A percentile compares a stretch with the other conserved stretches of the same genome.
These are phyloP conservation scores for Ochotona princeps DNA, from an alignment of 2,113 vertebrate species.

Conservation along the genomic window DNA sequence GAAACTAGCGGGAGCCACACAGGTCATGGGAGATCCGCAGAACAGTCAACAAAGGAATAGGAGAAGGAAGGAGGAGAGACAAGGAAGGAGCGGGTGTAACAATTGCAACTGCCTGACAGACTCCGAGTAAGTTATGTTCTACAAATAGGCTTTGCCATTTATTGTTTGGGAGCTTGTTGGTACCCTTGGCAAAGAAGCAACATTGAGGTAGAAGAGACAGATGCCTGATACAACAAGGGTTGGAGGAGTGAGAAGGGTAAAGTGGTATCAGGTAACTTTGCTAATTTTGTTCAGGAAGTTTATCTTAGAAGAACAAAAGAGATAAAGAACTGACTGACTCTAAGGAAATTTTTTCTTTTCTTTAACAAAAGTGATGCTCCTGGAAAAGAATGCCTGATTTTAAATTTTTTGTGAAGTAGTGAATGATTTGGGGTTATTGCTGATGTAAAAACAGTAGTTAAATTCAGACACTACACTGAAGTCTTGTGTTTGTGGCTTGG, in stretches of 20 bases:
- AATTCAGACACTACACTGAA: slow-evolving; percentile 29
- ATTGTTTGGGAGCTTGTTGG: background rate
- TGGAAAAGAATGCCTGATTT: background rate
- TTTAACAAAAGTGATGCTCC: background rate
- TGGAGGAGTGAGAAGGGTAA: slow-evolving; percentile 5
- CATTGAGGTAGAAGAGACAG: background rate
- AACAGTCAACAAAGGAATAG: background rate
- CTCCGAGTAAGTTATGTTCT: background rate
- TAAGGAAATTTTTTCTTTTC: background rate
- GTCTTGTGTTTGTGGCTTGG: slow-evolving; percentile 29
- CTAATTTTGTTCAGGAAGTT: slow-evolving; percentile 30
- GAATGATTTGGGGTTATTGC: slow-evolving; percentile 7
- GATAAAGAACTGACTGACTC: slow-evolving; percentile 11
- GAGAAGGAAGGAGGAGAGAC: background rate
- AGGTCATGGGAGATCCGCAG: background rate
- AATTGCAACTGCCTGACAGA: background rate
- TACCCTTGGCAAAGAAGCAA: slow-evolving; percentile 14
- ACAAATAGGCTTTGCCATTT: background rate
- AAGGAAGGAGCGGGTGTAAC: background rate
- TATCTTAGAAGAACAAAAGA: slow-evolving; percentile 26
- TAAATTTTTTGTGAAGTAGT: background rate
- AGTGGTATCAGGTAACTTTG: background rate
- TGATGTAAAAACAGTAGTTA: slow-evolving; percentile 34
- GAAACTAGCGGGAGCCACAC: background rate
- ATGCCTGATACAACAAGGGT: slow-evolving; percentile 7